phyloP scores from a whole-genome alignment of 2,113 vertebrate species.

The Tylochromis polylepis region DNA sequence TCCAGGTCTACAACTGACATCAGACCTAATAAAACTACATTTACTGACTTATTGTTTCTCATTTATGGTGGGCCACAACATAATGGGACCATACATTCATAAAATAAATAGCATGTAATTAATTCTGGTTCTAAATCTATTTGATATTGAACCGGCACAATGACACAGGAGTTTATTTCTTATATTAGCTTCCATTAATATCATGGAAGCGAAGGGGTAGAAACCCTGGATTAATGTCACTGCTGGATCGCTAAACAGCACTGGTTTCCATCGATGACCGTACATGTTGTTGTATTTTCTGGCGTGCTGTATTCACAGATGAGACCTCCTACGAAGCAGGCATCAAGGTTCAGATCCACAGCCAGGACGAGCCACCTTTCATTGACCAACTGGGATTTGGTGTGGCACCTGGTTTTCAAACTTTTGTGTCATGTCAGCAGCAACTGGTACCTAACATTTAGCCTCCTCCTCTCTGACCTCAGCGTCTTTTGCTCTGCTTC shows the following conservation, averaged over 20 bases:
- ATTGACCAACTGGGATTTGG: constrained; percentile 82
- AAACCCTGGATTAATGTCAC: neutral
- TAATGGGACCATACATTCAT: neutral
- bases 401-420: constrained; percentile 85
- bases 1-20: neutral
- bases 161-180: neutral
- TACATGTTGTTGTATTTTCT: constrained; percentile 39
- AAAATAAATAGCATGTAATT: neutral
- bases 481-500: constrained; percentile 4
- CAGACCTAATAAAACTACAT: neutral
- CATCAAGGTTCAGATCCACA: constrained; percentile 84
- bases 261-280: neutral
- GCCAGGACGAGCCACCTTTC: constrained; percentile 80
- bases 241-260: neutral
- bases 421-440: constrained; percentile 86
- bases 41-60: neutral
- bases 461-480: constrained; percentile 31
- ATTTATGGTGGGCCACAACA: neutral
- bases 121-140: constrained; percentile 16
- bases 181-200: neutral
- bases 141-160: neutral
- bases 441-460: constrained; percentile 75
- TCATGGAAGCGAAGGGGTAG: neutral
- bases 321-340: constrained; percentile 85
- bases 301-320: constrained; percentile 77